These are phyloP conservation scores for Sebastes flavidus DNA, from an alignment of 2,797 vertebrate species.

Conservation along the genomic window DNA sequence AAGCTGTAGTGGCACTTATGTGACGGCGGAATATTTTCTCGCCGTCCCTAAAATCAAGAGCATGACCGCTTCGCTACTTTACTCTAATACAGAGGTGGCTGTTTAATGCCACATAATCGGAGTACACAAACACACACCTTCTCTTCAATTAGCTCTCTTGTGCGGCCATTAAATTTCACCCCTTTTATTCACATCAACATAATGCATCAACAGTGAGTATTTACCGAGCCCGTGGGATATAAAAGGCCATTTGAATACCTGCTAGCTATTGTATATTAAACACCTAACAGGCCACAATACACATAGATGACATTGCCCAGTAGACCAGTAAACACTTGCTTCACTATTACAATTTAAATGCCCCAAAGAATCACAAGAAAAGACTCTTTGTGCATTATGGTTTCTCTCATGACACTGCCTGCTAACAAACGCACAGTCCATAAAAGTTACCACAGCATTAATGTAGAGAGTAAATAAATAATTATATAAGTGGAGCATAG, in stretches of 20 bases:
- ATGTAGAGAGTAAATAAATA: slow-evolving; percentile 79
- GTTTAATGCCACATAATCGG: slow-evolving; percentile 65
- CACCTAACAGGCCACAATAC: slow-evolving; percentile 20
- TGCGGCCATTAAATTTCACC: slow-evolving; percentile 50
- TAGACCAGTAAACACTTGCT: slow-evolving; percentile 20
- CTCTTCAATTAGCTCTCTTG: slow-evolving; percentile 58
- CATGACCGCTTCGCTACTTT: slow-evolving; percentile 53
- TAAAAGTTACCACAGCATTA: slow-evolving; percentile 65
- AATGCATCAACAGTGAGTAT: slow-evolving; percentile 45
- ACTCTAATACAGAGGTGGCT: slow-evolving; percentile 62
- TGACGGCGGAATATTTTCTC: slow-evolving; percentile 54
- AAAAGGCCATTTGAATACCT: slow-evolving; percentile 47
- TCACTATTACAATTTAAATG: not conserved
- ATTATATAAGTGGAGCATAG: slow-evolving; percentile 77
- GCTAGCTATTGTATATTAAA: slow-evolving; percentile 45
- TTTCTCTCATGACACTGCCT: not conserved
- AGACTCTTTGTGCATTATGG: not conserved
- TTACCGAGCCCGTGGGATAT: slow-evolving; percentile 45
- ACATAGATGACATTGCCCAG: slow-evolving; percentile 18
- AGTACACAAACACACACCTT: slow-evolving; percentile 60
- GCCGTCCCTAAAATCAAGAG: slow-evolving; percentile 50
- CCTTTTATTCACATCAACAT: slow-evolving; percentile 34
- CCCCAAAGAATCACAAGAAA: slow-evolving; percentile 7
- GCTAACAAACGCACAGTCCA: slow-evolving; percentile 42
- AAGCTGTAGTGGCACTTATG: slow-evolving; percentile 18